Conservation (phyloP, 2,113 vertebrate species). For the Parus major region DNA sequence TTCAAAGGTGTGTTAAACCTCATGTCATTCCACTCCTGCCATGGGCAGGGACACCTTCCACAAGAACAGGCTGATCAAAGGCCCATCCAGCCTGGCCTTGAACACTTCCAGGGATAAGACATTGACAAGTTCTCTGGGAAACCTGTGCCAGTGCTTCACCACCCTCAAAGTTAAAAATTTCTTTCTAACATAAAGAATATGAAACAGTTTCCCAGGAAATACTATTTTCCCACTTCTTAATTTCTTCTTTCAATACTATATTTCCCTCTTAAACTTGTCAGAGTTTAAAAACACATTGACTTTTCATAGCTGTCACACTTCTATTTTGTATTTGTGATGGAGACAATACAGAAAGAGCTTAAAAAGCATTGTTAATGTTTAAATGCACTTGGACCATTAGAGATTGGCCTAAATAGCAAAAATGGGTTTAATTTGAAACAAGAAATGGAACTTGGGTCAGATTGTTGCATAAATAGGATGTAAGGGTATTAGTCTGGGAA, state of each 20-base stretch:
- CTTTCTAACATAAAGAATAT: background rate
- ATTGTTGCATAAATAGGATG: background rate
- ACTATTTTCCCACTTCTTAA: background rate
- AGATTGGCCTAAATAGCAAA: background rate
- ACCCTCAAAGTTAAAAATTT: background rate
- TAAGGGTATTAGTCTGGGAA: background rate
- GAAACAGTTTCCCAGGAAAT: background rate
- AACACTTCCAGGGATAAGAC: background rate
- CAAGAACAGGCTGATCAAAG: accelerated
- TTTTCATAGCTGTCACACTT: background rate
- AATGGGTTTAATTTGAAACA: background rate
- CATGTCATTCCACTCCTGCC: background rate
- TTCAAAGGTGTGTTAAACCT: accelerated
- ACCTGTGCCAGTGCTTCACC: background rate
- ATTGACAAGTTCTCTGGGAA: accelerated
- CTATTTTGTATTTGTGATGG: background rate
- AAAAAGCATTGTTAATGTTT: background rate
- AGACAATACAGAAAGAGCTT: background rate
- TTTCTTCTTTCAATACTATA: background rate
- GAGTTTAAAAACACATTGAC: background rate
- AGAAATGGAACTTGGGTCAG: background rate
- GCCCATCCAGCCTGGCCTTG: background rate
- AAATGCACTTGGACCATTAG: background rate
- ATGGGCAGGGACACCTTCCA: background rate
- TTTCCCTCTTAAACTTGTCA: no score